Evolutionary conservation across 1,140 invertebrate species (phyloP), one percentile per base, ranked within the genome.

Genomic region (Anoplophora glabripennis): DNA sequence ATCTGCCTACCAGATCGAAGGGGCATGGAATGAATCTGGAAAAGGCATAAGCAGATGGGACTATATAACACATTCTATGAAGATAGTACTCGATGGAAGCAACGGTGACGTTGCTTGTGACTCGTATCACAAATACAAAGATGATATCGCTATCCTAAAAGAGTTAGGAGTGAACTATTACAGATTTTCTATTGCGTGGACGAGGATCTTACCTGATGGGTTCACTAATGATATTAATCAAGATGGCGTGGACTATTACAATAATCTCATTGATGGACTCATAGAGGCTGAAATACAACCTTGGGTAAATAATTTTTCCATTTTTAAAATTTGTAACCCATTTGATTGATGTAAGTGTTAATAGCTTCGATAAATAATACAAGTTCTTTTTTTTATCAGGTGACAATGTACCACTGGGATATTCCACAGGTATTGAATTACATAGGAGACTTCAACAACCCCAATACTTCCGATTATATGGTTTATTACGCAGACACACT

Each of bases 91-190:
- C 5, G 49, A 52, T 11, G 36, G 36, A 15, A 17, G 12, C 14
- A 52, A 18, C 21, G 87, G 83, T 0, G 84, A 89, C 69, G 68
- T 88, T 12, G 85, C 87, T 0, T 83, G 80, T 61, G 82, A 89
- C 70, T 88, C 86, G 11, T 89, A 89, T 72, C 75, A 88, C 67
- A 76, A 83, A 36, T 86, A 84, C 70, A 72, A 76, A 40, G 81
- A 86, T 56, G 89, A 90, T 74, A 81, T 89, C 0, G 71, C 79
- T 35, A 73, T 84, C 38, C 68, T 88, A 1, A 79, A 78, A 36
- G 70, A 81, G 62, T 67, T 86, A 1, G 81, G 81, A 1, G 82
- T 83, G 52, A 57, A 71, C 60, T 62, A 55, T 40, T 72, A 69
- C 53, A 74, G 84, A 5, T 84, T 86, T 68, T 86, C 84, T 0